A percentile compares a stretch with the other conserved stretches of the same genome.
These are phyloP conservation scores for Drosophila nigricruria DNA, from an alignment of 2,888 invertebrate species.

Conservation along the genomic window DNA sequence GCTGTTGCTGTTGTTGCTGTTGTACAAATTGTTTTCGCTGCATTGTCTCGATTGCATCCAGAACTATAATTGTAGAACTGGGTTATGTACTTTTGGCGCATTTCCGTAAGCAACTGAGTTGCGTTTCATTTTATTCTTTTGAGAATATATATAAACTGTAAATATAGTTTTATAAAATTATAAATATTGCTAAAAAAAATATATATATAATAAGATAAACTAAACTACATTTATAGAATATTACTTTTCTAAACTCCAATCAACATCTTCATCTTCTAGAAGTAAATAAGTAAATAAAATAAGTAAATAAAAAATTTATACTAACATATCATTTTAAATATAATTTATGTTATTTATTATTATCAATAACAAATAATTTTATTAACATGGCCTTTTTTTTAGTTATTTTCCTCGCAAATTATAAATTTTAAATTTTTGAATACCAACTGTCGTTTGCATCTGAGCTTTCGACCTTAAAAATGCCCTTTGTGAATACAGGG, in stretches of 20 bases:
- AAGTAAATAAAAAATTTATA: too few species aligned
- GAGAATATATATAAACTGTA: not conserved
- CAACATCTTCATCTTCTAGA: too few species aligned
- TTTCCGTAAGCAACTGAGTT: conserved; percentile 31
- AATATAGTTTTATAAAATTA: not conserved
- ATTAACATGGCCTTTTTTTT: not conserved
- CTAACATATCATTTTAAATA: not conserved
- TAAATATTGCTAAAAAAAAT: too few species aligned
- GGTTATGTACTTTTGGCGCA: conserved; percentile 41
- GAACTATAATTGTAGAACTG: conserved; percentile 12
- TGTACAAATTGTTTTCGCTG: conserved; percentile 37
- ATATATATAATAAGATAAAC: too few species aligned
- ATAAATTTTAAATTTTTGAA: not conserved
- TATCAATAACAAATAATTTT: not conserved
- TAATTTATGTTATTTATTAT: not conserved
- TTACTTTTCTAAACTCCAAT: too few species aligned
- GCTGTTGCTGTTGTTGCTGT: conserved; percentile 1
- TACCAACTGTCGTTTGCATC: not conserved
- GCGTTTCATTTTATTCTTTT: not conserved
- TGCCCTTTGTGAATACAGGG: not conserved
- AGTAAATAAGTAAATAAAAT: too few species aligned
- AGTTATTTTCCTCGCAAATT: not conserved
- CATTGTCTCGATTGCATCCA: conserved; percentile 42
- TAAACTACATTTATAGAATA: too few species aligned
- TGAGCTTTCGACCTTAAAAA: conserved; percentile 1